Conservation (phyloP, 1,140 invertebrate species). For the Microvelia longipes region DNA sequence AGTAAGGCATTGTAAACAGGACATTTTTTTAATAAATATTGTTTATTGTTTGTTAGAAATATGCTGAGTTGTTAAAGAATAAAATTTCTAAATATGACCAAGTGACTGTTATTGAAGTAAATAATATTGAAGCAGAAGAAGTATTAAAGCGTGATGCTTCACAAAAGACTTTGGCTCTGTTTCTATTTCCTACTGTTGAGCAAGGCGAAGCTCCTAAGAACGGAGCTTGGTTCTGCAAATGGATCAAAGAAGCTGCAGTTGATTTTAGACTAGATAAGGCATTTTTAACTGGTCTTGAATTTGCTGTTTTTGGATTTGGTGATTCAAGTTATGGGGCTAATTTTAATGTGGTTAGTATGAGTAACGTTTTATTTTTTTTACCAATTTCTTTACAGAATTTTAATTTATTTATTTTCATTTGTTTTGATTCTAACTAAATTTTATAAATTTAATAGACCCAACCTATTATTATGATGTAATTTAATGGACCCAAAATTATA, state of each 20-base stretch:
- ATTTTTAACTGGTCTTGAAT: conserved; percentile 34
- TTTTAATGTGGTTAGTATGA: conserved; percentile 35
- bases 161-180: conserved; percentile 22
- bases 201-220: conserved; percentile 37
- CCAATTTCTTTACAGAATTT: not conserved
- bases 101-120: conserved; percentile 5
- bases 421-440: not conserved
- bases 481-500: not conserved
- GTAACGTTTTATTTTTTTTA: conserved; percentile 5
- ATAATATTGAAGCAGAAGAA: conserved; percentile 13
- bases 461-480: not conserved
- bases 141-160: not conserved
- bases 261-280: conserved; percentile 41
- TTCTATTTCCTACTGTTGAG: conserved; percentile 41
- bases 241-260: conserved; percentile 35
- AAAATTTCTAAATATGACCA: no score
- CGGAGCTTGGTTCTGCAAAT: conserved; percentile 39
- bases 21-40: no score
- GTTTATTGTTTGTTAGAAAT: no score
- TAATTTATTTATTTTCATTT: not conserved
- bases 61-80: no score
- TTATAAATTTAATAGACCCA: not conserved
- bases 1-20: no score
- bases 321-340: conserved; percentile 39
- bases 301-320: conserved; percentile 41